phyloP scores from a whole-genome alignment of 2,888 invertebrate genomes.

The Coremacera marginata region DNA sequence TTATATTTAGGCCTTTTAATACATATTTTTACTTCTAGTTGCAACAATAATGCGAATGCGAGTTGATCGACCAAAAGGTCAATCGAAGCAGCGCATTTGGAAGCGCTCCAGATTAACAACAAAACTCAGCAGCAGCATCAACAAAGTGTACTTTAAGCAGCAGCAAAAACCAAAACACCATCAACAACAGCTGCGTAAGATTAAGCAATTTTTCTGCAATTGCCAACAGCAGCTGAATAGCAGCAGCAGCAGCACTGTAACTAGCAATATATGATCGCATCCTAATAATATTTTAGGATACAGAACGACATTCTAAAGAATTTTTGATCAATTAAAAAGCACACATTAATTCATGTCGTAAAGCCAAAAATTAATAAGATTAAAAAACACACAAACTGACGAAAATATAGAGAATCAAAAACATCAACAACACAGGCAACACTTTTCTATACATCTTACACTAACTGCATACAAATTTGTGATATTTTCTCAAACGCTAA shows the following conservation, averaged over 20 bases:
- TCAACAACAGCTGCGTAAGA: conserved; percentile 10
- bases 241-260: not conserved
- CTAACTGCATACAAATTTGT: conserved; percentile 25
- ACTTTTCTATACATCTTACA: not conserved
- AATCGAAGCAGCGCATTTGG: conserved; percentile 32
- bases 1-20: too few species aligned
- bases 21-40: not conserved
- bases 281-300: not conserved
- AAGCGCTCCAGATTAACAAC: conserved; percentile 21
- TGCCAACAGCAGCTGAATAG: not conserved
- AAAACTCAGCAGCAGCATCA: not conserved
- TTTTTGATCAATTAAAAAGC: conserved; percentile 20
- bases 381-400: conserved; percentile 23
- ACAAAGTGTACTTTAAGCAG: not conserved
- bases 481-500: conserved; percentile 23
- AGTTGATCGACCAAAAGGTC: conserved; percentile 9
- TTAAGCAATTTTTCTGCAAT: not conserved
- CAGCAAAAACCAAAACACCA: not conserved
- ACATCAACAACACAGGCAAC: conserved; percentile 1
- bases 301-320: conserved; percentile 4
- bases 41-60: conserved; percentile 29
- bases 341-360: not conserved
- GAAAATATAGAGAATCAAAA: not conserved
- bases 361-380: not conserved
- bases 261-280: conserved; percentile 20